Evolutionary conservation across 2,113 vertebrate species (phyloP).

Genomic region (Syngnathus scovelli): DNA sequence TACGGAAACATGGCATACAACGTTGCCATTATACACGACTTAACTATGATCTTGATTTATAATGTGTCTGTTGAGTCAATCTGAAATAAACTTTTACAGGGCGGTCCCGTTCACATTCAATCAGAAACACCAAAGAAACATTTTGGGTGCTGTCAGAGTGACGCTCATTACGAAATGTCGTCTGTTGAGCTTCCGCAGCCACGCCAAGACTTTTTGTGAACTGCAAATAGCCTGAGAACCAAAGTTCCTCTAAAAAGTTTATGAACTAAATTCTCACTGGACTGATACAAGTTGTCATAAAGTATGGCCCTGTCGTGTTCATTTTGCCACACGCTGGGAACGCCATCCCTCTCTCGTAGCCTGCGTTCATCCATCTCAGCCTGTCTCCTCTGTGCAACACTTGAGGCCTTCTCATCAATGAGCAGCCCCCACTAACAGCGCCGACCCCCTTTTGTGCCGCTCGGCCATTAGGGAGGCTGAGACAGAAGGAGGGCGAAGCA

Average conservation of each 20-base stretch:
- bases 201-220: too few relatives aligned
- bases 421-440: slow-evolving; percentile 54
- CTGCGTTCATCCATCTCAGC: slow-evolving; percentile 51
- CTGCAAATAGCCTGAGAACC: too few relatives aligned
- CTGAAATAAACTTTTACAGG: slow-evolving; percentile 7
- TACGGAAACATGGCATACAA: slow-evolving; percentile 20
- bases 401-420: slow-evolving; percentile 58
- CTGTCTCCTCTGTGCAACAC: slow-evolving; percentile 38
- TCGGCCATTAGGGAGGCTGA: slow-evolving; percentile 49
- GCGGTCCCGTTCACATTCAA: slow-evolving; percentile 3
- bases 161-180: not conserved
- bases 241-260: not conserved
- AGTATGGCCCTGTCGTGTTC: not conserved
- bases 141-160: not conserved
- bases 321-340: slow-evolving; percentile 31
- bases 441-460: slow-evolving; percentile 56
- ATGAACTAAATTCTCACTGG: not conserved
- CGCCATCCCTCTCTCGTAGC: slow-evolving; percentile 39
- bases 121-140: not conserved
- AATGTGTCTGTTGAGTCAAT: slow-evolving; percentile 16
- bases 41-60: slow-evolving; percentile 11
- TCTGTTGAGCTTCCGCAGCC: not conserved
- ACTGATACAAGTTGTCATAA: slow-evolving; percentile 8
- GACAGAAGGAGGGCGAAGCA: slow-evolving; percentile 57
- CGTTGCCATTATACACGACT: slow-evolving; percentile 9